These are phyloP conservation scores for Podocnemis expansa DNA, from an alignment of 2,113 vertebrate species.

Conservation along the genomic window DNA sequence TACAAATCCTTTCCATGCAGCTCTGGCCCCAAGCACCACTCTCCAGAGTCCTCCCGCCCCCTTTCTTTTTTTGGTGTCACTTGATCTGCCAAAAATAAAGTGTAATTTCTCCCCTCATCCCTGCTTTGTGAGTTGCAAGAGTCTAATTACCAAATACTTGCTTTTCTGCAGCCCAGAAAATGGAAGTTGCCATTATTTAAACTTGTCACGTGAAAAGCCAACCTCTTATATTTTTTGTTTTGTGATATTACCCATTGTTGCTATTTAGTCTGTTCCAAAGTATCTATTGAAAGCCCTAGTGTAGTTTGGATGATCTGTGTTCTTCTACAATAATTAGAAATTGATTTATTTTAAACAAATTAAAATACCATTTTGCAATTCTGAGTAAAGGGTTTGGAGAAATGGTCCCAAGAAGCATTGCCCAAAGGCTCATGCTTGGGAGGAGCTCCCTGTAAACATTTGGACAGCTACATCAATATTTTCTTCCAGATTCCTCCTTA, in stretches of 20 bases:
- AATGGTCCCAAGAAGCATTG: background rate
- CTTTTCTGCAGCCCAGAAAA: constrained; percentile 41
- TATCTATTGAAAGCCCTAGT: background rate
- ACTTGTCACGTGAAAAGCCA: background rate
- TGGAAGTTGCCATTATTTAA: constrained; percentile 31
- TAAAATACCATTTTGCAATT: background rate
- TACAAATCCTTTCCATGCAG: constrained; percentile 65
- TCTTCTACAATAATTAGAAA: background rate
- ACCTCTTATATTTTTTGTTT: background rate
- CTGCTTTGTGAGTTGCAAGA: constrained; percentile 10
- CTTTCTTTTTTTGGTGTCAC: constrained; percentile 19
- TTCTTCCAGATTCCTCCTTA: background rate
- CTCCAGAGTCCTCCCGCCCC: constrained; percentile 3
- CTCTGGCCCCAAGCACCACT: constrained; percentile 30
- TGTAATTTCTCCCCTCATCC: background rate
- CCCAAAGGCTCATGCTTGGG: background rate
- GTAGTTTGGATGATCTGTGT: background rate
- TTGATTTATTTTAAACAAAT: background rate
- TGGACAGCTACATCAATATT: background rate
- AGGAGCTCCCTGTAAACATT: background rate
- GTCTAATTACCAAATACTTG: constrained; percentile 49
- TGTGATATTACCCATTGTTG: background rate
- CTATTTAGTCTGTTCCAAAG: background rate
- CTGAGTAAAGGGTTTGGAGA: background rate
- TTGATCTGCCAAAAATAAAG: background rate